Conservation (phyloP, 2,113 vertebrate genomes). For the Seriola rivoliana region DNA sequence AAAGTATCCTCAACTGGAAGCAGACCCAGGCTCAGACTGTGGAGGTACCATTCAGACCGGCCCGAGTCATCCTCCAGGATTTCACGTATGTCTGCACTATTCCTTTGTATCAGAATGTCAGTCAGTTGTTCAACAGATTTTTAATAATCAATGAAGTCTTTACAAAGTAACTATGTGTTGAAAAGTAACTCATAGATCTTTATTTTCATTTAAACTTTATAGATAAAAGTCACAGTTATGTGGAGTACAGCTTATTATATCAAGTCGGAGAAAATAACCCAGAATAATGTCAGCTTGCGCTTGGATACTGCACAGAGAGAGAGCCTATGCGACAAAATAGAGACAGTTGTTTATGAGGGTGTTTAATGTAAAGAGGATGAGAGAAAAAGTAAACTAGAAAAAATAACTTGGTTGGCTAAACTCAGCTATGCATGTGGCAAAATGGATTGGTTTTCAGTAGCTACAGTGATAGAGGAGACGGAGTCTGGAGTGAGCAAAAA, state of each 20-base stretch:
- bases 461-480: no score
- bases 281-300: no score
- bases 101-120: not conserved
- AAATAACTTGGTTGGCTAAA: no score
- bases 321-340: no score
- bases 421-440: no score
- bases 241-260: not conserved
- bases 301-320: no score
- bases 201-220: not conserved
- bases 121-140: not conserved
- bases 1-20: constrained; percentile 96
- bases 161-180: not conserved
- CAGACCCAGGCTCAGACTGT: constrained; percentile 89
- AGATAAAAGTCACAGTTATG: not conserved
- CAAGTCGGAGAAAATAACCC: no score
- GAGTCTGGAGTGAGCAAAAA: no score
- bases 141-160: not conserved
- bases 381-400: no score
- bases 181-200: not conserved
- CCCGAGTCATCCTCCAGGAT: constrained; percentile 97
- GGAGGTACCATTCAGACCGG: constrained; percentile 96
- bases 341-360: no score
- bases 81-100: constrained; percentile 90
- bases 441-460: no score
- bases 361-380: no score